Evolutionary conservation across 2,113 vertebrate species (phyloP), one percentile per base, ranked within the genome.

Genomic region (Corynorhinus townsendii): DNA sequence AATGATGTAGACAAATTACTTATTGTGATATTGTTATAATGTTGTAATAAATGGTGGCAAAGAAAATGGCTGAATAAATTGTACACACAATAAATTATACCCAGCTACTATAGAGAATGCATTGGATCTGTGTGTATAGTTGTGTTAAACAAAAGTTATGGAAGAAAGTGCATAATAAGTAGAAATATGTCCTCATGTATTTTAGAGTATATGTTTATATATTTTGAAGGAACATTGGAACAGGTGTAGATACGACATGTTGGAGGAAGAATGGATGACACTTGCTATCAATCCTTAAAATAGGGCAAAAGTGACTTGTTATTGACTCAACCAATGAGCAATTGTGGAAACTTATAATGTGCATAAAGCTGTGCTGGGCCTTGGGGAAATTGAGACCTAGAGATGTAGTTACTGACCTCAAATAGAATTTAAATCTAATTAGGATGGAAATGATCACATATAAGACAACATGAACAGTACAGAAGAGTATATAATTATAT

Each of bases 381-480:
- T 28, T 73, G 49, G 40, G 77, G 82, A 88, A 92, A 91, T 14
- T 54, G 5, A 54, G 9, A 83, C 54, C 52, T 4, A 49, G 40
- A 76, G 35, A 79, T 71, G 10, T 26, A 40, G 75, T 71, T 89
- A 35, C 73, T 89, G 85, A 77, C 20, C 49, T 89, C 47, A 59
- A 75, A 95, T 26, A 83, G 62, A 72, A 76, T 76, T 83, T 87
- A 73, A 80, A n/a, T 38, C 56, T 17, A 86, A 79, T 92, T 86
- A 59, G 40, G 47, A 59, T 86, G 35, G 68, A 80, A 69, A 30
- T 28, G 54, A 69, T 14, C 30, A 17, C 45, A 59, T 30, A 45
- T 84, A 11, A 71, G 93, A 49, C 66, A 87, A 52, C 22, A 38
- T 4, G 11, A 95, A 68, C 17, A 43, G 56, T 89, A 49, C 38